Base-by-base conservation (phyloP, 2,888 invertebrate genomes). In the Polyommatus icarus region DNA sequence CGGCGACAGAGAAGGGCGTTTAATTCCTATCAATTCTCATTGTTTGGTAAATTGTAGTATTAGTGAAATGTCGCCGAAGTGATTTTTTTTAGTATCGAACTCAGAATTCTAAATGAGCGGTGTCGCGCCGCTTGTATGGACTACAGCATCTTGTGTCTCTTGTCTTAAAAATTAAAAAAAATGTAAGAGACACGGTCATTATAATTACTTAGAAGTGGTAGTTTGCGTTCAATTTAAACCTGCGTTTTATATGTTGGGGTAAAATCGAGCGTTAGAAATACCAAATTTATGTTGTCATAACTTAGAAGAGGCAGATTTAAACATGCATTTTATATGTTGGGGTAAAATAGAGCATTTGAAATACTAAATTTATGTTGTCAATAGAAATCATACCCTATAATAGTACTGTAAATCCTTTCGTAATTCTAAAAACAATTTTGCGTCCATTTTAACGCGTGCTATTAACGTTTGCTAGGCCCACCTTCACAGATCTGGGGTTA, bases 331-430 rank as follows among this genome's bases (percentile, higher is more conserved):
- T 50, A 40, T 10, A 10, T 20, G 12, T 72, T 40, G 18, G 24
- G 40, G 59, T 76, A 20, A 57, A 73, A 36, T 72, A 24, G 72
- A 71, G 72, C 77, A 36, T 50, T 50, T 15, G 50, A 57, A 67
- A 59, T 40, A 59, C 8, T 24, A 40, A 54, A n/a, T 57, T n/a
- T 67, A n/a, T 67, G 67, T n/a, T 71, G 71, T 77, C 71, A 29
- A 32, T 59, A 36, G 73, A 72, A 77, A 20, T 67, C 50, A 50
- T 57, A 29, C 46, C 36, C 61, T 57, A 36, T 36, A 59, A 36
- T 36, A 72, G 36, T 54, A 67, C n/a, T 76, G 71, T 76, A 67
- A 67, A 32, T 76, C 54, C 71, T 71, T 61, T 54, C 71, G 77
- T 77, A 29, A 77, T 75, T 24, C 50, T 75, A 29, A 50, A 54